Conservation (phyloP, 2,113 vertebrate genomes). For the Empidonax traillii region DNA sequence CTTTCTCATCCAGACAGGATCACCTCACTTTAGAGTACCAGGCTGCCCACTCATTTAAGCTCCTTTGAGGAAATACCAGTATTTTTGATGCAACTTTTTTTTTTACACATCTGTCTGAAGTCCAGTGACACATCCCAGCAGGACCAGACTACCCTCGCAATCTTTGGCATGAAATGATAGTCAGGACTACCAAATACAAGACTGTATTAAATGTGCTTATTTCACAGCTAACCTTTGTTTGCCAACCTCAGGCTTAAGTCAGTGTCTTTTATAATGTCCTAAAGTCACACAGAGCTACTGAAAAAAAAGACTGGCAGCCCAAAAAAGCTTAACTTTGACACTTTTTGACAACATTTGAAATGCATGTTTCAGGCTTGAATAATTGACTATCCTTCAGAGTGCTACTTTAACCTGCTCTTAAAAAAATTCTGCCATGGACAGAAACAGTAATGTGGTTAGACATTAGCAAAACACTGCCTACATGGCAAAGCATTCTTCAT, state of each 20-base stretch:
- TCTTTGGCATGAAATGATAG: not conserved
- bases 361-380: not conserved
- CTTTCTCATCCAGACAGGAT: not conserved
- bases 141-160: not conserved
- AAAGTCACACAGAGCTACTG: not conserved
- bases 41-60: not conserved
- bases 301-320: not conserved
- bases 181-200: not conserved
- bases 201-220: not conserved
- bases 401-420: not conserved
- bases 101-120: not conserved
- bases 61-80: not conserved
- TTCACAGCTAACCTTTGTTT: not conserved
- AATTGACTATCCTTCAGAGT: not conserved
- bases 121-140: not conserved
- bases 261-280: not conserved
- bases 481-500: not conserved
- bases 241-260: not conserved
- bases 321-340: not conserved
- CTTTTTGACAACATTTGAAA: not conserved
- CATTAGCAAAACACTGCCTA: not conserved
- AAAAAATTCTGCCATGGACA: not conserved
- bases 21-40: not conserved
- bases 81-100: not conserved
- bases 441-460: not conserved